A percentile compares a stretch with the other conserved stretches of the same genome.
Evolutionary conservation across 2,797 vertebrate species (phyloP).

Genomic region (Characodon lateralis): DNA sequence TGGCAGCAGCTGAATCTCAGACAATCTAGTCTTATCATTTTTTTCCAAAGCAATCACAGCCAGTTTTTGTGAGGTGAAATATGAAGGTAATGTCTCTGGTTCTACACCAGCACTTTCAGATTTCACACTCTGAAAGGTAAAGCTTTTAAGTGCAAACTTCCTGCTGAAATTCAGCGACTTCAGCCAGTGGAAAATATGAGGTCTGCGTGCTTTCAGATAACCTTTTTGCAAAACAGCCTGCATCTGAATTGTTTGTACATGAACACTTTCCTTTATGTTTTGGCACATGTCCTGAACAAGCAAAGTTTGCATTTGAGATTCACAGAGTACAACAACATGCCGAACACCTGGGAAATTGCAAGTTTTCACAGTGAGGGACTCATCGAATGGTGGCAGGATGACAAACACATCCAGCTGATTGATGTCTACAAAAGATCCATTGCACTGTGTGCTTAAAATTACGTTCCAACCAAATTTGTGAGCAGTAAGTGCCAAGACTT

Average conservation of each 20-base stretch:
- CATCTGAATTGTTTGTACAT: conserved; percentile 73
- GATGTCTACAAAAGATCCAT: conserved; percentile 44
- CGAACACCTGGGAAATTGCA: conserved; percentile 59
- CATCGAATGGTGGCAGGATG: conserved; percentile 77
- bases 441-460: conserved; percentile 38
- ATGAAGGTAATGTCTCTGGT: conserved; percentile 60
- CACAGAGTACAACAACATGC: conserved; percentile 77
- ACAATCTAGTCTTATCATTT: conserved; percentile 32
- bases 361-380: conserved; percentile 60
- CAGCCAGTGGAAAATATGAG: conserved; percentile 76
- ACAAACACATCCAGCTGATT: conserved; percentile 71
- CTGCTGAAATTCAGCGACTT: conserved; percentile 70
- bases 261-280: conserved; percentile 65
- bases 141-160: conserved; percentile 60
- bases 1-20: conserved; percentile 75
- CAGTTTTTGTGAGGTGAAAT: conserved; percentile 75
- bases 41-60: conserved; percentile 71
- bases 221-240: conserved; percentile 81
- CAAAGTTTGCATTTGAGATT: conserved; percentile 48
- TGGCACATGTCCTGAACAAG: conserved; percentile 52
- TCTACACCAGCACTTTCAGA: conserved; percentile 33
- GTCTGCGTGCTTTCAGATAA: conserved; percentile 66
- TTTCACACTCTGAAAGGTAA: conserved; percentile 71
- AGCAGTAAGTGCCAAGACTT: conserved; percentile 66
- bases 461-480: conserved; percentile 74